Base-by-base conservation (phyloP, 2,113 vertebrate species). In the Urocolius indicus region DNA sequence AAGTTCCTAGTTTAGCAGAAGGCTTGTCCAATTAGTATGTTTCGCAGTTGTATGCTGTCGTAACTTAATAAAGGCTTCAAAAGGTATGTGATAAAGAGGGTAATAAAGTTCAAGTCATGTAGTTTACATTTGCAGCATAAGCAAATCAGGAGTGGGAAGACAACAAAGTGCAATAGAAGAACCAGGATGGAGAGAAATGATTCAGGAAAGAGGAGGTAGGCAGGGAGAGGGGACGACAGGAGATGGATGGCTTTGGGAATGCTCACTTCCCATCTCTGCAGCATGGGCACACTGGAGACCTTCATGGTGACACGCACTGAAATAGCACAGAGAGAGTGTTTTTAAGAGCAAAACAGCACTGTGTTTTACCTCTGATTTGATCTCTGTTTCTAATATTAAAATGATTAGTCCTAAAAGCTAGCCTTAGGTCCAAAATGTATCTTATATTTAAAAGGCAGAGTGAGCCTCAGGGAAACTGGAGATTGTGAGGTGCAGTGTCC, bases 361-460 rank as follows among this genome's bases (percentile, higher is more conserved):
- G 21, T 69, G 45, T 19, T 89, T 81, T 73, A 77, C 51, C 18
- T 66, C 69, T 87, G 57, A 93, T 63, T 84, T 91, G 68, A 90
- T 84, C 46, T 92, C 59, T 87, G 52, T 45, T 84, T 77, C 51
- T 54, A 69, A 6, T 74, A 84, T 34, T 48, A 55, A 81, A 63
- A 63, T 38, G 4, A 75, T 89, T 78, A 89, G 66, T 68, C n/a
- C 65, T 93, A 67, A 96, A 93, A 96, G 68, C 84, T 74, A 77
- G 65, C 41, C 51, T 71, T 38, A 78, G 38, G 46, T 81, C 61
- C 38, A 43, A 78, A 78, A 43, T 13, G 13, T 76, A 13, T 59
- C 10, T 62, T 87, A 10, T 3, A 27, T 14, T 67, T 79, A 90
- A 76, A 20, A 45, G 65, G 30, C 43, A 71, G 66, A 24, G 30